phyloP scores from a whole-genome alignment of 1,140 invertebrate species.

The Apis dorsata region DNA sequence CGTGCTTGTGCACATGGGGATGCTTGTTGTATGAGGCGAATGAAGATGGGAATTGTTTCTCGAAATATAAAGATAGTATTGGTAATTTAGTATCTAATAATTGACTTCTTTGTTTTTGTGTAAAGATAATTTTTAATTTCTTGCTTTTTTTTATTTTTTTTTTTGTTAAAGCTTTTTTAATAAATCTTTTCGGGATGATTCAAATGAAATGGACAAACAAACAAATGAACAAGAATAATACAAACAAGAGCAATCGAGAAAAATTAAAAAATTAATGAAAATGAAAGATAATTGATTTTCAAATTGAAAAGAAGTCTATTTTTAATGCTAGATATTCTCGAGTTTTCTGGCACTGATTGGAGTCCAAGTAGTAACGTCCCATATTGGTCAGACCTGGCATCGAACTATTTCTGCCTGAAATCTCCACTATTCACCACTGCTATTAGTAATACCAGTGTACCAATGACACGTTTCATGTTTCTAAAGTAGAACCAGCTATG shows the following conservation, averaged over 20 bases:
- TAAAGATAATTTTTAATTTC: too few relatives aligned
- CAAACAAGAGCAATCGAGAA: too few relatives aligned
- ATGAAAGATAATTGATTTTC: neutral
- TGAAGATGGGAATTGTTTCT: too few relatives aligned
- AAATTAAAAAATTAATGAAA: neutral
- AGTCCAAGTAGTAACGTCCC: slow-evolving; percentile 4
- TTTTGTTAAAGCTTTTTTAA: too few relatives aligned
- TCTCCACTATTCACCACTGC: neutral
- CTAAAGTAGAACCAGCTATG: slow-evolving; percentile 26
- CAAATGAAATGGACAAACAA: too few relatives aligned
- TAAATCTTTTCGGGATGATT: too few relatives aligned
- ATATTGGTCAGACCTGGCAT: slow-evolving; percentile 31
- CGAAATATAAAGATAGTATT: neutral
- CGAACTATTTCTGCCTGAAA: slow-evolving; percentile 12
- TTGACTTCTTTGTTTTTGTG: too few relatives aligned
- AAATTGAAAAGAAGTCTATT: neutral
- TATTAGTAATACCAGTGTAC: slow-evolving; percentile 23
- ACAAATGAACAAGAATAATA: too few relatives aligned
- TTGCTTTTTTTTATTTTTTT: too few relatives aligned
- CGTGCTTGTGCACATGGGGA: neutral
- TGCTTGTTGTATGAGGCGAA: neutral
- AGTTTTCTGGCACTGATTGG: slow-evolving; percentile 10
- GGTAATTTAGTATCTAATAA: too few relatives aligned
- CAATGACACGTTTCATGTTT: slow-evolving; percentile 31
- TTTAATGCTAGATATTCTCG: neutral